Evolutionary conservation across 2,113 vertebrate species (phyloP), one percentile per base, ranked within the genome.

Genomic region (Cebus imitator): DNA sequence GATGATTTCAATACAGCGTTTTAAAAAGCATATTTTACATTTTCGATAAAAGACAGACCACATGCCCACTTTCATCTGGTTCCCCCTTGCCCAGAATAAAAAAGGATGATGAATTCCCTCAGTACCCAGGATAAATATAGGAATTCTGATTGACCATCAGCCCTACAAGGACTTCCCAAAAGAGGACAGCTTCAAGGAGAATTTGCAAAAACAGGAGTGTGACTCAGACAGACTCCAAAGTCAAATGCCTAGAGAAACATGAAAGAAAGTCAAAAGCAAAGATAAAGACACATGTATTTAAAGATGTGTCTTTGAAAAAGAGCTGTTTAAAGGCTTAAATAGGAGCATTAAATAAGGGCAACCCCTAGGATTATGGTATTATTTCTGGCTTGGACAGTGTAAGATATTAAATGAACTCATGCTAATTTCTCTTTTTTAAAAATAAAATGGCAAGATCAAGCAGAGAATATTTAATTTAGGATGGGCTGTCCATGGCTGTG

Each of bases 371-470:
- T 97, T 93, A 96, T 7, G 9, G 88, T 87, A 95, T 97, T 96
- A 96, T 95, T 97, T 96, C 95, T 95, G 89, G 91, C 32, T 21
- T 66, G 45, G 55, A 75, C 43, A 37, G 70, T 84, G 21, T 2
- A 37, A 96, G 83, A 76, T 23, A 94, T 75, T 92, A 90, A 96
- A 73, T 90, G 78, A 94, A 95, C 78, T 50, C 0, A 0, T 76
- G 80, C 70, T 93, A 91, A 95, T 91, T 95, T 97, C 70, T 90
- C 73, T 52, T 94, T 89, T 84, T 93, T 37, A 96, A 97, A 97
- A 97, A 92, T 90, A 95, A 95, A 85, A 72, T 90, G 64, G 43
- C 81, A 94, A 94, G 91, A 64, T 83, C 82, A 78, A 84, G 40
- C 55, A 79, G 72, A 82, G 72, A 75, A 14, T 43, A 79, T 75